Evolutionary conservation across 2,888 invertebrate species (phyloP).

Genomic region (Nymphalis c-album): DNA sequence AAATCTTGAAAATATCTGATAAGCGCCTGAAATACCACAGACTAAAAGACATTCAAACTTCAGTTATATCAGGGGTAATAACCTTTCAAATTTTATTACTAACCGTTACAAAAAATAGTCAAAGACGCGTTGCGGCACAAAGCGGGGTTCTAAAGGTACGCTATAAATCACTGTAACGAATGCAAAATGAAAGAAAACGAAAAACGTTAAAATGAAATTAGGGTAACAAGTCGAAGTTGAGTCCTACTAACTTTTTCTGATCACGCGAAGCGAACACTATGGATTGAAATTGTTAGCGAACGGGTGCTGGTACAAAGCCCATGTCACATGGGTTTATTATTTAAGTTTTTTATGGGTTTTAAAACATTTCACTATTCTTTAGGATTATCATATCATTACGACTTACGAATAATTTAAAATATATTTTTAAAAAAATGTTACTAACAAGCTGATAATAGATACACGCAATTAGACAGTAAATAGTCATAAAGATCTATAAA

Average conservation of each 20-base stretch:
- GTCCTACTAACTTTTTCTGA: constrained; percentile 65
- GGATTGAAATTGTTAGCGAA: constrained; percentile 53
- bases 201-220: constrained; percentile 71
- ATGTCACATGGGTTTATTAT: background rate
- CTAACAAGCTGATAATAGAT: too few relatives aligned
- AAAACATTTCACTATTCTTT: background rate
- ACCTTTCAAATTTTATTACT: constrained; percentile 34
- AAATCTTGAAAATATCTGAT: background rate
- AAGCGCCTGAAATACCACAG: constrained; percentile 2
- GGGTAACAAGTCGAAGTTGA: constrained; percentile 70
- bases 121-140: constrained; percentile 25
- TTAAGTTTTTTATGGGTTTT: background rate
- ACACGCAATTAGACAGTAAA: too few relatives aligned
- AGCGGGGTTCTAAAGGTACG: constrained; percentile 26
- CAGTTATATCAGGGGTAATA: constrained; percentile 20
- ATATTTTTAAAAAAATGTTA: background rate
- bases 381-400: too few relatives aligned
- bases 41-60: constrained; percentile 11
- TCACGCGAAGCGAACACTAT: constrained; percentile 67
- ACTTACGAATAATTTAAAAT: too few relatives aligned
- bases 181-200: constrained; percentile 60
- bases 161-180: constrained; percentile 63
- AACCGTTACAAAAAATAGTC: constrained; percentile 26
- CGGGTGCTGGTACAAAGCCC: constrained; percentile 6
- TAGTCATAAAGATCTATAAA: too few relatives aligned